Conservation (phyloP, 2,888 invertebrate genomes). For the Tiphia femorata region DNA sequence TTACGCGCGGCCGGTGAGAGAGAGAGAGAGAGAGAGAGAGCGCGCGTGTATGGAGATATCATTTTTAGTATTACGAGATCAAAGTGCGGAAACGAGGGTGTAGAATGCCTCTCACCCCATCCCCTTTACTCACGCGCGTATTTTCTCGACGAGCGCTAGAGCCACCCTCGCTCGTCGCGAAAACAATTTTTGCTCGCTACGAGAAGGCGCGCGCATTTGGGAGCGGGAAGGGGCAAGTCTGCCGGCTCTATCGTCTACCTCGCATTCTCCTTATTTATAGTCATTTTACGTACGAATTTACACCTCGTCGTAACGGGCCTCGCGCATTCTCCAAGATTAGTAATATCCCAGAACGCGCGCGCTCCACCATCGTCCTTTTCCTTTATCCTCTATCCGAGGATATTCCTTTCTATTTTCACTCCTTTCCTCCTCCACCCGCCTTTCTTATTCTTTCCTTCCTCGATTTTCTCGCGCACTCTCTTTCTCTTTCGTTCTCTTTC, state of each 20-base stretch:
- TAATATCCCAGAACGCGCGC: slow-evolving; percentile 13
- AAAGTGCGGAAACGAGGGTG: no score
- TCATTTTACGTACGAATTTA: slow-evolving; percentile 10
- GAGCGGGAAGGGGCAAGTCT: background rate
- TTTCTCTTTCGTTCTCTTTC: slow-evolving; percentile 5
- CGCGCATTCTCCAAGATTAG: slow-evolving; percentile 27
- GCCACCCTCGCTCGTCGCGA: no score
- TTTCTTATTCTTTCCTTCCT: background rate
- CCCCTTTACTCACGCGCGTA: no score
- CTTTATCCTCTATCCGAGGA: background rate
- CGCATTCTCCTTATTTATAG: slow-evolving; percentile 4
- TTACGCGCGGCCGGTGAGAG: no score
- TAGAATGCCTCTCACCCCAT: no score
- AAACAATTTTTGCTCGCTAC: no score
- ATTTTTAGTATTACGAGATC: no score
- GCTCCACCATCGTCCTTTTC: background rate
- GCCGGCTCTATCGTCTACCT: background rate
- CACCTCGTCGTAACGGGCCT: slow-evolving; percentile 1
- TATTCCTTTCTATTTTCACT: background rate
- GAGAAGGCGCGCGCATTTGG: background rate
- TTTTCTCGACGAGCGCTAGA: no score
- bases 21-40: no score
- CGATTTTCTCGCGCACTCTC: slow-evolving; percentile 1
- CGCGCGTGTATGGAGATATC: no score
- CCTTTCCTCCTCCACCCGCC: background rate